phyloP scores from a whole-genome alignment of 2,797 vertebrate species.

The Parambassis ranga region DNA sequence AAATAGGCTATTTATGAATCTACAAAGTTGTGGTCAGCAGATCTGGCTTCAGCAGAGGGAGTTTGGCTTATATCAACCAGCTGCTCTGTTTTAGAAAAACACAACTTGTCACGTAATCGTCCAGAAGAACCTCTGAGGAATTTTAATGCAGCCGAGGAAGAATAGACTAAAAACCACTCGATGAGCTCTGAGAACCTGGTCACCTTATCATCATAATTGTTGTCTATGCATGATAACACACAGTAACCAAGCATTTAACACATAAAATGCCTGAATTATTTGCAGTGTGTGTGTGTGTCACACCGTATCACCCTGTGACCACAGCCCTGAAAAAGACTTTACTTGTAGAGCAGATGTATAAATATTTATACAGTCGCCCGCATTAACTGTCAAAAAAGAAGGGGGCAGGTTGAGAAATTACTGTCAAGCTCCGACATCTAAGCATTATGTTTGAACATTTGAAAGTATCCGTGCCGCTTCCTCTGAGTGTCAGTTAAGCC shows the following conservation, averaged over 20 bases:
- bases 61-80: conserved; percentile 62
- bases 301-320: conserved; percentile 53
- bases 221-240: conserved; percentile 24
- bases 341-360: conserved; percentile 36
- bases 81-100: conserved; percentile 76
- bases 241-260: conserved; percentile 2
- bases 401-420: background rate
- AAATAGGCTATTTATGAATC: conserved; percentile 54
- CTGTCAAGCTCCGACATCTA: conserved; percentile 13
- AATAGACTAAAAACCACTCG: conserved; percentile 65
- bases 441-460: conserved; percentile 36
- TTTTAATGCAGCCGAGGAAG: conserved; percentile 67
- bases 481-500: conserved; percentile 4
- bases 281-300: conserved; percentile 50
- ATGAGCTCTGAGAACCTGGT: conserved; percentile 46
- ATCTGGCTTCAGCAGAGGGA: conserved; percentile 46
- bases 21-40: conserved; percentile 52
- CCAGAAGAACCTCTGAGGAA: conserved; percentile 61
- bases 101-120: conserved; percentile 72
- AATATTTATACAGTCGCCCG: conserved; percentile 53
- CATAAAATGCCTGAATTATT: conserved; percentile 1
- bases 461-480: conserved; percentile 8
- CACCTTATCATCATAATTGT: conserved; percentile 54
- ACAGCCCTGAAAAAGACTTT: conserved; percentile 32
- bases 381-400: conserved; percentile 35